Evolutionary conservation across 2,113 vertebrate species (phyloP).

Genomic region (Syngnathus typhle): DNA sequence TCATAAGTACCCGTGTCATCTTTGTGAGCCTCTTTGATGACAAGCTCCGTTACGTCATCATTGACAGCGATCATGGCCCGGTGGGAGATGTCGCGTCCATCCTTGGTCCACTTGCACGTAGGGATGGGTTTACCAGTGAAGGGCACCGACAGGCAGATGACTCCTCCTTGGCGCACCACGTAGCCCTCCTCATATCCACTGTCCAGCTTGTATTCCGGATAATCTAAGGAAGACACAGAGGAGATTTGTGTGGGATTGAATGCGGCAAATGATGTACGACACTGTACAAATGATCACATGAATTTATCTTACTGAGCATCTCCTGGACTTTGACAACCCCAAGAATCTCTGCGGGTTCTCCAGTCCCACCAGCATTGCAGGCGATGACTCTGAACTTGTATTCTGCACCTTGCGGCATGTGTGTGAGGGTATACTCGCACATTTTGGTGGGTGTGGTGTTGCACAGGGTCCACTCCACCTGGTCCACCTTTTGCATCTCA

Average conservation of each 20-base stretch:
- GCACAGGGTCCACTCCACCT: constrained; percentile 97
- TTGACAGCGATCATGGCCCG: constrained; percentile 93
- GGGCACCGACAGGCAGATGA: constrained; percentile 86
- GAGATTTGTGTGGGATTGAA: background rate
- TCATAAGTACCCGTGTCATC: constrained; percentile 95
- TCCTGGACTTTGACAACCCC: constrained; percentile 95
- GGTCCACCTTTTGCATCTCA: constrained; percentile 98
- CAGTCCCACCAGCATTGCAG: constrained; percentile 90
- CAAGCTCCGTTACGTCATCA: constrained; percentile 91
- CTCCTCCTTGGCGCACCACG: constrained; percentile 91
- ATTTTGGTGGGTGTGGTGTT: constrained; percentile 97
- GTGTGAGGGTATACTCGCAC: constrained; percentile 94
- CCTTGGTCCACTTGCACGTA: constrained; percentile 96
- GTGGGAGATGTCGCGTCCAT: constrained; percentile 89
- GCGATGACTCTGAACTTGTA: constrained; percentile 93
- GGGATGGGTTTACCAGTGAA: constrained; percentile 96
- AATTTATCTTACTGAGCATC: constrained; percentile 86
- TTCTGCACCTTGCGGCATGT: constrained; percentile 95
- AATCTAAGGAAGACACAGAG: constrained; percentile 67
- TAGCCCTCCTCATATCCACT: constrained; percentile 87
- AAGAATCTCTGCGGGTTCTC: constrained; percentile 92
- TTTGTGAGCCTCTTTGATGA: constrained; percentile 94
- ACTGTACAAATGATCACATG: background rate
- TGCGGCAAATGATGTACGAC: background rate
- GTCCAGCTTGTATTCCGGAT: constrained; percentile 92